phyloP scores from a whole-genome alignment of 2,888 invertebrate genomes.

The Euclidia mi region DNA sequence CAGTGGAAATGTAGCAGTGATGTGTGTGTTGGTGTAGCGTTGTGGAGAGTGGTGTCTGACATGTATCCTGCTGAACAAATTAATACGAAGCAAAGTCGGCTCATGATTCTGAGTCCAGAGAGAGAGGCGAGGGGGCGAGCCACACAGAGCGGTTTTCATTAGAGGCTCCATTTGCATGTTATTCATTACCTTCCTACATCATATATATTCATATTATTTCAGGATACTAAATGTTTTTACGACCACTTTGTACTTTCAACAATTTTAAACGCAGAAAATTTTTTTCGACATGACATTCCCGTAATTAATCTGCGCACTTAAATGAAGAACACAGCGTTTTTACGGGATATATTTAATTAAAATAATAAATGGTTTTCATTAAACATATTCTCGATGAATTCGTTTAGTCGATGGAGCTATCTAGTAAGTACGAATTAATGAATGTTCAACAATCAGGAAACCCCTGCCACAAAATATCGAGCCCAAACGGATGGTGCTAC shows the following conservation, averaged over 20 bases:
- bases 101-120: constrained; percentile 35
- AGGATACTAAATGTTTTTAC: constrained; percentile 57
- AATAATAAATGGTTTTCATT: background rate
- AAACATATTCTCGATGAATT: background rate
- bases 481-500: background rate
- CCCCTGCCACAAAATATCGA: background rate
- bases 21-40: background rate
- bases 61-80: constrained; percentile 57
- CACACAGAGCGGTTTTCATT: constrained; percentile 73
- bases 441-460: background rate
- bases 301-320: constrained; percentile 8
- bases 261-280: constrained; percentile 12
- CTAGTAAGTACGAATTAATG: background rate
- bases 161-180: constrained; percentile 80
- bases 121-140: constrained; percentile 28
- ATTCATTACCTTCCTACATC: constrained; percentile 73
- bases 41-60: too few species aligned
- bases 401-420: background rate
- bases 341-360: constrained; percentile 3
- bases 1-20: background rate
- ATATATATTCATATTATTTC: constrained; percentile 63
- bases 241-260: constrained; percentile 23
- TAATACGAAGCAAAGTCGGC: constrained; percentile 49
- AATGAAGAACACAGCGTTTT: constrained; percentile 5
- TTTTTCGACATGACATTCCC: too few species aligned